Evolutionary conservation across 2,888 invertebrate genomes (phyloP).

Genomic region (Criorhina ranunculi): DNA sequence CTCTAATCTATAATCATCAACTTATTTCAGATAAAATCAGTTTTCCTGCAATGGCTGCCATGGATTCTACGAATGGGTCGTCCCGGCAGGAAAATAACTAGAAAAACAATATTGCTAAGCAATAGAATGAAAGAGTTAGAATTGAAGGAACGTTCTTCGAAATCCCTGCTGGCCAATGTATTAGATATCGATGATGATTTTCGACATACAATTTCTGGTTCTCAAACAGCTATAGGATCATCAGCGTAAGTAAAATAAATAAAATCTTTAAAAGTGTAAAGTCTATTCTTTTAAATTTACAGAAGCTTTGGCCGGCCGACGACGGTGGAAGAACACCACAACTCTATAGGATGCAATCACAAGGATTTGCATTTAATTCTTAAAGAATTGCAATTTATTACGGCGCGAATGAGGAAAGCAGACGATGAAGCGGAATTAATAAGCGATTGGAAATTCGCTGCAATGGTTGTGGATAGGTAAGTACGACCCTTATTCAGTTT

Average conservation of each 20-base stretch:
- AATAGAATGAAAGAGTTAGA: slow-evolving; percentile 97
- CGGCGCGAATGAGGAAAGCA: slow-evolving; percentile 96
- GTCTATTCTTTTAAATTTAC: slow-evolving; percentile 40
- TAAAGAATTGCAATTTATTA: slow-evolving; percentile 97
- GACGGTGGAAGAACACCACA: slow-evolving; percentile 90
- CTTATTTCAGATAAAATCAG: slow-evolving; percentile 91
- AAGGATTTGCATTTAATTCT: slow-evolving; percentile 95
- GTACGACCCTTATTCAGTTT: slow-evolving; percentile 50
- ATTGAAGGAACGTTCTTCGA: slow-evolving; percentile 96
- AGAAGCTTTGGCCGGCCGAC: slow-evolving; percentile 90
- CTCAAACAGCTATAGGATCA: slow-evolving; percentile 87
- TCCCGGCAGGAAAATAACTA: slow-evolving; percentile 96
- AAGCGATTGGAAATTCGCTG: slow-evolving; percentile 99
- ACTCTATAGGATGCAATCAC: slow-evolving; percentile 89
- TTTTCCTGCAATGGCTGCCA: slow-evolving; percentile 98
- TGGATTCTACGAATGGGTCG: slow-evolving; percentile 98
- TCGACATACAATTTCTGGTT: slow-evolving; percentile 88
- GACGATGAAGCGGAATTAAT: slow-evolving; percentile 97
- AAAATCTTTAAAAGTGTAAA: background rate
- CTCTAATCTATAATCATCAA: too few relatives aligned
- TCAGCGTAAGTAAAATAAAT: slow-evolving; percentile 86
- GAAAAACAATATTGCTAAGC: slow-evolving; percentile 95
- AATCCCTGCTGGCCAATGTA: slow-evolving; percentile 96
- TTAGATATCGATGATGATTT: slow-evolving; percentile 98
- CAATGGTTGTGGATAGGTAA: slow-evolving; percentile 98